Base-by-base conservation (phyloP, 2,797 vertebrate species). In the Orientallactaga sibirica region DNA sequence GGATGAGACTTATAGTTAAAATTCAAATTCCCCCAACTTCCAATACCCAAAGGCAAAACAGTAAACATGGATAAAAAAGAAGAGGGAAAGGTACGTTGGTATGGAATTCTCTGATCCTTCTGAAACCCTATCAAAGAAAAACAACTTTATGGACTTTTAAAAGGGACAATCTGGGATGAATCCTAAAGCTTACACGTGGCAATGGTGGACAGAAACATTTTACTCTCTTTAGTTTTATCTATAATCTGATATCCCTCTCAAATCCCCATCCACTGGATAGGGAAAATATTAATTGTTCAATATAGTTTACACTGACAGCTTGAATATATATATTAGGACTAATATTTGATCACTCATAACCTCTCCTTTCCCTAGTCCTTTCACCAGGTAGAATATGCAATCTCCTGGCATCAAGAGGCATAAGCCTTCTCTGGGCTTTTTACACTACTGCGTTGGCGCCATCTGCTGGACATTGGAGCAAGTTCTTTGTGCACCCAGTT, bases 191-290 rank as follows among this genome's bases (percentile, higher is more conserved):
- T 77, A 80, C 2, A 88, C 20, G 71, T 14, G 83, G 43, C 84
- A 43, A 94, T 41, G 14, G 81, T 27, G 6, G 29, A 41, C 1
- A 91, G 41, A 86, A 89, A 92, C 25, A 62, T 62, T 73, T 76
- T 78, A 64, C 7, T 94, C 61, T 74, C 79, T 68, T 87, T 83
- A 73, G 22, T 84, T 94, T 87, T 66, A 20, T 74, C 75, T 93
- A 52, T 80, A 93, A 82, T 75, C 64, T 74, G 43, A 62, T 73
- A 62, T 73, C 4, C 7, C 7, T 67, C 19, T 11, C 67, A 84
- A 86, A 70, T 61, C 7, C 29, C 43, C 58, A 92, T 66, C 29
- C 22, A 84, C 16, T 81, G 19, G 58, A 81, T 92, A 85, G 29
- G 12, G 81, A 89, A 75, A 91, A 77, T 11, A 62, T 16, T 66